Conservation (phyloP, 2,888 invertebrate species). For the Aporophyla lueneburgensis region DNA sequence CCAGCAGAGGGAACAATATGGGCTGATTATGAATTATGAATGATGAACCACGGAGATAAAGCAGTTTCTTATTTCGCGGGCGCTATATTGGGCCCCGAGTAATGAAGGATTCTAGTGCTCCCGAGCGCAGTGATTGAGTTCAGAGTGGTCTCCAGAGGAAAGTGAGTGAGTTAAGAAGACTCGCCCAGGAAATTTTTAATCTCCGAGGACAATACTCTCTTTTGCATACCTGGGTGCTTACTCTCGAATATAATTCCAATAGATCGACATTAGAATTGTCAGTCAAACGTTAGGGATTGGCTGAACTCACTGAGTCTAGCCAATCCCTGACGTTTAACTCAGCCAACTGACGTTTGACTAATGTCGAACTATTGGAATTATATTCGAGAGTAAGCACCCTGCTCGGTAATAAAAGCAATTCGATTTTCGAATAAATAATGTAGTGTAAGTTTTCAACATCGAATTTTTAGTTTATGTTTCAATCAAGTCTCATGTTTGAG, state of each 20-base stretch:
- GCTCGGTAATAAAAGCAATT: not conserved
- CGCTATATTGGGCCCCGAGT: not conserved
- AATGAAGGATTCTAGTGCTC: not conserved
- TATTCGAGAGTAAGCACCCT: too few relatives aligned
- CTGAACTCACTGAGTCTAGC: too few relatives aligned
- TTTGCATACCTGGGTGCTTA: not conserved
- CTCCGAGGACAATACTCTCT: not conserved
- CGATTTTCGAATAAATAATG: not conserved
- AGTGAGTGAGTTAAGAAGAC: not conserved
- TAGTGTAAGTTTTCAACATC: not conserved
- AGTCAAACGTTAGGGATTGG: too few relatives aligned
- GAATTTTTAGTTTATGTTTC: not conserved
- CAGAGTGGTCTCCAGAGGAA: not conserved
- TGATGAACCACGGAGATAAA: not conserved
- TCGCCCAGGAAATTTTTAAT: not conserved
- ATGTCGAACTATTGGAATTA: too few relatives aligned
- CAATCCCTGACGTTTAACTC: too few relatives aligned
- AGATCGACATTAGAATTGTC: too few relatives aligned
- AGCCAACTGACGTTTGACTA: too few relatives aligned
- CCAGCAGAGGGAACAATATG: too few relatives aligned
- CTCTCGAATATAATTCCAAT: too few relatives aligned
- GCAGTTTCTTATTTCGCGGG: not conserved
- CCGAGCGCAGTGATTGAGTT: not conserved
- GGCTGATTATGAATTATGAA: too few relatives aligned
- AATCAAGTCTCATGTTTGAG: not conserved